These are phyloP conservation scores for Carlito syrichta DNA, from an alignment of 2,113 vertebrate species.

Conservation along the genomic window DNA sequence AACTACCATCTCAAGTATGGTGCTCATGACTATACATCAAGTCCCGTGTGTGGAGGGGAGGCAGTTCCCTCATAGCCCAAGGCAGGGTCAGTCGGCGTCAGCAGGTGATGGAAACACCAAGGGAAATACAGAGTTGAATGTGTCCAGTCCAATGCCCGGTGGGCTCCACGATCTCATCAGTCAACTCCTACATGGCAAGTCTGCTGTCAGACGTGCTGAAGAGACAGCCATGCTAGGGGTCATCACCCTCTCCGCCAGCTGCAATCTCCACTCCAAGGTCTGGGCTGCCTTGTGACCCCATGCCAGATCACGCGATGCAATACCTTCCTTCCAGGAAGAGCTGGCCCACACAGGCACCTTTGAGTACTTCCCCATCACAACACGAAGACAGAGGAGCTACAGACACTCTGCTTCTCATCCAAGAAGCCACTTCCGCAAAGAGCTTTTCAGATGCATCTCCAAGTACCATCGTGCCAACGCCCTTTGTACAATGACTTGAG, in stretches of 20 bases:
- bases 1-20: neutral
- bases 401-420: neutral
- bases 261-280: neutral
- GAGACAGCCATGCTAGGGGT: neutral
- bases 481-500: neutral
- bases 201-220: neutral
- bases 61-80: neutral
- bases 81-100: neutral
- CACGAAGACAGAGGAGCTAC: neutral
- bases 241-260: neutral
- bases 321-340: neutral
- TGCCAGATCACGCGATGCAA: rapidly evolving
- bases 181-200: neutral
- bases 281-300: rapidly evolving
- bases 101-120: too few relatives aligned
- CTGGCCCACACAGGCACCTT: neutral
- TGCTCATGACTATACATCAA: neutral
- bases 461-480: neutral
- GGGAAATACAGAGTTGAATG: neutral
- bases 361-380: neutral
- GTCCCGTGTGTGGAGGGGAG: rapidly evolving
- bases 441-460: neutral
- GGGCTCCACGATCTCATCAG: neutral
- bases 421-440: neutral
- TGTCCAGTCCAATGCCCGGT: neutral